Evolutionary conservation across 2,113 vertebrate species (phyloP).

Genomic region (Neolamprologus sp.): DNA sequence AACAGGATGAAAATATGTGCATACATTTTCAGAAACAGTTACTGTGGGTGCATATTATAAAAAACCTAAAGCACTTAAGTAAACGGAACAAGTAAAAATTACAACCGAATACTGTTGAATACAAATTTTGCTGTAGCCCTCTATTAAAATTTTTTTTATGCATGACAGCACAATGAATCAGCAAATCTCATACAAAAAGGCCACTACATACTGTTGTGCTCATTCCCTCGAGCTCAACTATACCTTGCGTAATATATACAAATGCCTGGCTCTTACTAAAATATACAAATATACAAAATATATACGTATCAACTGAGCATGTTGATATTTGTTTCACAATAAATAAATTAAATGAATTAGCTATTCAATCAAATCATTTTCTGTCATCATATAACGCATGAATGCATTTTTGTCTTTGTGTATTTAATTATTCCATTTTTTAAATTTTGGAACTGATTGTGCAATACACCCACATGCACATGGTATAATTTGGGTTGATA

Average conservation of each 20-base stretch:
- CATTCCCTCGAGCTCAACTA: background rate
- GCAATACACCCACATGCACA: background rate
- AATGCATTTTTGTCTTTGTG: background rate
- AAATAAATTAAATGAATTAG: background rate
- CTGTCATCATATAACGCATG: background rate
- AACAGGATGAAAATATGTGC: background rate
- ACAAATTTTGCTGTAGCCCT: background rate
- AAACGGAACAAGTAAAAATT: background rate
- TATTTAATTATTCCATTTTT: background rate
- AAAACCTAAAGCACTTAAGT: background rate
- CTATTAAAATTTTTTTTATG: accelerated
- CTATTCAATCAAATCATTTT: background rate
- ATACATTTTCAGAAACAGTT: background rate
- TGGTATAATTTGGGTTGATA: background rate
- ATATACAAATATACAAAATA: background rate
- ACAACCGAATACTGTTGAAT: background rate
- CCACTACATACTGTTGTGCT: background rate
- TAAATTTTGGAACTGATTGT: background rate
- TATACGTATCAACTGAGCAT: background rate
- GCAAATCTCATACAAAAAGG: background rate
- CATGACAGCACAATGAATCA: background rate
- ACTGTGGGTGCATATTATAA: background rate
- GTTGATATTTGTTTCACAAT: background rate
- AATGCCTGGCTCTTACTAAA: background rate
- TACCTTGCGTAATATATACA: background rate